Evolutionary conservation across 2,797 vertebrate species (phyloP).

Genomic region (Mormyrus proboscirostris): DNA sequence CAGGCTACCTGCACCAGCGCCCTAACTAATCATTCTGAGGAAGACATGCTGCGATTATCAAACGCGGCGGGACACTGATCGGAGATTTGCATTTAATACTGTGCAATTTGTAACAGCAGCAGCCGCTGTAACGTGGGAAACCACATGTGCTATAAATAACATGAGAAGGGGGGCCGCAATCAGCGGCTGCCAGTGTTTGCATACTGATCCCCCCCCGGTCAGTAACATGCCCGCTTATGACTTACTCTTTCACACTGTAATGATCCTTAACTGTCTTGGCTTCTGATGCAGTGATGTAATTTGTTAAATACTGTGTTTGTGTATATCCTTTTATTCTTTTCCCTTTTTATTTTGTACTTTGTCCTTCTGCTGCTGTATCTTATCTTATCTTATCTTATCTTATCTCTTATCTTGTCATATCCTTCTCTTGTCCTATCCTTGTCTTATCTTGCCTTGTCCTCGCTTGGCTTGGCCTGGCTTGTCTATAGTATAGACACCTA

Average conservation of each 20-base stretch:
- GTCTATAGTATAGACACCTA: not conserved
- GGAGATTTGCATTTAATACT: conserved; percentile 41
- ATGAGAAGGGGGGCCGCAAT: conserved; percentile 7
- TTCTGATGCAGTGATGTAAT: conserved; percentile 32
- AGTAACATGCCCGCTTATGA: not conserved
- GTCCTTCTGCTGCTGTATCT: not conserved
- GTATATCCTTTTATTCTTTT: conserved; percentile 31
- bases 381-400: too few species aligned
- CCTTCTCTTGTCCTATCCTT: not conserved
- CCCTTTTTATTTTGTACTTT: conserved; percentile 19
- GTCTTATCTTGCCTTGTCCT: too few species aligned
- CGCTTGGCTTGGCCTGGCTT: too few species aligned
- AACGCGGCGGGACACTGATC: conserved; percentile 28
- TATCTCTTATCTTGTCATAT: too few species aligned
- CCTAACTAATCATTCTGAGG: conserved; percentile 41
- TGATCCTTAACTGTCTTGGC: conserved; percentile 26
- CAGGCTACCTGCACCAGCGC: conserved; percentile 15
- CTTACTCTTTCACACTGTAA: not conserved
- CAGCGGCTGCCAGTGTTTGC: not conserved
- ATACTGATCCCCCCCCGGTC: not conserved
- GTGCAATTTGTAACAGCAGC: conserved; percentile 34
- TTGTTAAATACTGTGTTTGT: conserved; percentile 30
- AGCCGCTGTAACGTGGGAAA: conserved; percentile 24
- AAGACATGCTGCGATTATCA: conserved; percentile 25
- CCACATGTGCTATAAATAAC: conserved; percentile 24